Percentiles rank a stretch among this genome's conserved stretches.
Evolutionary conservation across 2,113 vertebrate genomes (phyloP).

Genomic region (Prionailurus bengalensis): DNA sequence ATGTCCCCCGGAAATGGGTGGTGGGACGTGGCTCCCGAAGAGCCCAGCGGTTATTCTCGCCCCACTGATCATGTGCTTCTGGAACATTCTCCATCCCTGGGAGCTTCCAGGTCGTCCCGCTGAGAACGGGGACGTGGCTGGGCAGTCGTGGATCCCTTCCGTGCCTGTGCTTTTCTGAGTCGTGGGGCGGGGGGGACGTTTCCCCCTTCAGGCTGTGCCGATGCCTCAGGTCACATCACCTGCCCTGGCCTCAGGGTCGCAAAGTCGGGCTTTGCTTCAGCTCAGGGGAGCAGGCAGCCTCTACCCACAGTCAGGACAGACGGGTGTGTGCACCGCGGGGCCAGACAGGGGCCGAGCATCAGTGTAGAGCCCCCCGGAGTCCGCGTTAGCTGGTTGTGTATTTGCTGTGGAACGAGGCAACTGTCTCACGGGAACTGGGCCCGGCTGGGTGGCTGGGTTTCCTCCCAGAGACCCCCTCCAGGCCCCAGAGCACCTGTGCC

Average conservation of each 20-base stretch:
- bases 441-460: too few relatives aligned
- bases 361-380: fast-evolving
- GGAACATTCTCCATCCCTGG: not conserved
- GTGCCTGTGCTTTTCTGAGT: not conserved
- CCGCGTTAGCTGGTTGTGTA: fast-evolving
- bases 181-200: not conserved
- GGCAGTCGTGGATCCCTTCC: fast-evolving
- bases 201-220: not conserved
- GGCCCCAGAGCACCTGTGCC: too few relatives aligned
- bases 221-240: fast-evolving
- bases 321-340: not conserved
- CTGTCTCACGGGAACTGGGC: too few relatives aligned
- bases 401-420: too few relatives aligned
- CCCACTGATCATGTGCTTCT: not conserved
- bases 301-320: not conserved
- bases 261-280: fast-evolving
- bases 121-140: fast-evolving
- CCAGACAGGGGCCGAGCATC: not conserved
- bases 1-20: too few relatives aligned
- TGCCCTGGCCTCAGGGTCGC: not conserved
- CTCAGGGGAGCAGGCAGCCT: not conserved
- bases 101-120: not conserved
- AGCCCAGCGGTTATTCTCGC: not conserved
- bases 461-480: too few relatives aligned
- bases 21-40: not conserved